Percentiles rank a stretch among this genome's conserved stretches.
phyloP scores from a whole-genome alignment of 2,888 invertebrate species.

The Microctonus aethiopoides region DNA sequence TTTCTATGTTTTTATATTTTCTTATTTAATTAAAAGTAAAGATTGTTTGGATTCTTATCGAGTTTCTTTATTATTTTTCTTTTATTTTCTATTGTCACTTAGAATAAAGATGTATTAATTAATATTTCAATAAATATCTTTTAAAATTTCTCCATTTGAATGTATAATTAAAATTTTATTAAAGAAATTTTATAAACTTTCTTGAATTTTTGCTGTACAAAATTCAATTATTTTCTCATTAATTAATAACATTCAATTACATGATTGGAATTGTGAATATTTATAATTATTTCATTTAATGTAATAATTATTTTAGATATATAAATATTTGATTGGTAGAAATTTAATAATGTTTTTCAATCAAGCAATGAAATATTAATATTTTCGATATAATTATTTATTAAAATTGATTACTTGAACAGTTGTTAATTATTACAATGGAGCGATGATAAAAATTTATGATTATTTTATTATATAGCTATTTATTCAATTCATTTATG shows the following conservation, averaged over 20 bases:
- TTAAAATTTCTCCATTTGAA: too few relatives aligned
- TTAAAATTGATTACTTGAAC: neutral
- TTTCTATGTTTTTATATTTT: conserved; percentile 25
- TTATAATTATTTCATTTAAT: neutral
- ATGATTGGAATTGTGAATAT: too few relatives aligned
- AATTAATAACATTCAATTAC: too few relatives aligned
- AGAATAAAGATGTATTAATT: too few relatives aligned
- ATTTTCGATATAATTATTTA: neutral
- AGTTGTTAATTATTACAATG: neutral
- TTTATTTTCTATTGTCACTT: too few relatives aligned
- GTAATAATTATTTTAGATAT: neutral
- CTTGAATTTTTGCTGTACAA: too few relatives aligned
- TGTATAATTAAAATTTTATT: too few relatives aligned
- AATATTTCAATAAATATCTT: too few relatives aligned
- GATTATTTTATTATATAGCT: neutral
- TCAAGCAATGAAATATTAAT: neutral
- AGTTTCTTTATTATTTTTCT: too few relatives aligned
- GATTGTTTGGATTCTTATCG: neutral
- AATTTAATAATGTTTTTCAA: neutral
- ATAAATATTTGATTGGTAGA: neutral
- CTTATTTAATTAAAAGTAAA: conserved; percentile 19
- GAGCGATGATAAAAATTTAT: neutral
- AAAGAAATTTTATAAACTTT: too few relatives aligned
- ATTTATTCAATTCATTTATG: neutral
- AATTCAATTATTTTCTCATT: too few relatives aligned